These are phyloP conservation scores for Drosophila takahashii DNA, from an alignment of 1,140 invertebrate species.

Conservation along the genomic window DNA sequence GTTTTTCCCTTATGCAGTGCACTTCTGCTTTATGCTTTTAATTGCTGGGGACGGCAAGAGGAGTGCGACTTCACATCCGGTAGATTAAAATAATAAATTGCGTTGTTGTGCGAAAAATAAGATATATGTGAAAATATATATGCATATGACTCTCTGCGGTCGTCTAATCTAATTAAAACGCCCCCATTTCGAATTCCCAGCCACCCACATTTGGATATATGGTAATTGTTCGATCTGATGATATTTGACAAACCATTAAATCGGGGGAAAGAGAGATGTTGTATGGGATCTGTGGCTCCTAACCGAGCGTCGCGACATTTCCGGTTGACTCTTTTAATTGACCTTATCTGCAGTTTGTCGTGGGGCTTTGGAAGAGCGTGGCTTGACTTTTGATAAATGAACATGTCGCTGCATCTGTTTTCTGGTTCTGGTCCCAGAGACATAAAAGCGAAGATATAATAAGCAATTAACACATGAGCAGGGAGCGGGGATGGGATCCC, in stretches of 20 bases:
- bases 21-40: constrained; percentile 45
- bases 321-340: constrained; percentile 84
- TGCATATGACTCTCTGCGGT: constrained; percentile 53
- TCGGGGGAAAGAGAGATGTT: constrained; percentile 22
- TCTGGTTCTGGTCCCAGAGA: constrained; percentile 48
- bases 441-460: constrained; percentile 80
- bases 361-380: constrained; percentile 52
- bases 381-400: constrained; percentile 83
- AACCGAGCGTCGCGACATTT: constrained; percentile 78
- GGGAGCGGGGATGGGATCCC: constrained; percentile 37
- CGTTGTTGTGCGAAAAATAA: constrained; percentile 70
- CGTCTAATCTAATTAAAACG: constrained; percentile 61
- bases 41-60: constrained; percentile 45
- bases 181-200: constrained; percentile 30
- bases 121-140: constrained; percentile 8
- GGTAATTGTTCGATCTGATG: constrained; percentile 19
- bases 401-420: constrained; percentile 59
- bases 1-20: constrained; percentile 11
- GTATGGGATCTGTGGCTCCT: constrained; percentile 25
- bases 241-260: constrained; percentile 57
- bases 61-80: constrained; percentile 67
- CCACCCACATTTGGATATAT: constrained; percentile 23
- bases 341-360: constrained; percentile 74
- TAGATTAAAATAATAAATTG: constrained; percentile 75
- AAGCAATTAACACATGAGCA: constrained; percentile 78